Evolutionary conservation across 64 coral and sea anemone genomes (phyloP).

Genomic region (Catalaphyllia jardinei): DNA sequence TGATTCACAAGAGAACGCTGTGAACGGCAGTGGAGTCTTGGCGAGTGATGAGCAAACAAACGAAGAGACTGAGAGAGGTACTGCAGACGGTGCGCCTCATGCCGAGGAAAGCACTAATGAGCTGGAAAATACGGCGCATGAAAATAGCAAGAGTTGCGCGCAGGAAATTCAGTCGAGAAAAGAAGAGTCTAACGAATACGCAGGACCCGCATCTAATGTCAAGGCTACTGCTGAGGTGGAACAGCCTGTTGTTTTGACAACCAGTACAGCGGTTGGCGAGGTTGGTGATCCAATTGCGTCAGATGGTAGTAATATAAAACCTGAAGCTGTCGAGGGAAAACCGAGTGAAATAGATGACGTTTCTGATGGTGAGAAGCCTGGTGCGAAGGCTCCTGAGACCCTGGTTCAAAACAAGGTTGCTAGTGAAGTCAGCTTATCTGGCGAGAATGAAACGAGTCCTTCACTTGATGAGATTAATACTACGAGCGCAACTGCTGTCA

Average conservation of each 20-base stretch:
- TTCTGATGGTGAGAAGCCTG: neutral
- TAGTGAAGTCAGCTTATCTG: neutral
- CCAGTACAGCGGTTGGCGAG: neutral
- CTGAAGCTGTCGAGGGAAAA: neutral
- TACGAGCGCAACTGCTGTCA: neutral
- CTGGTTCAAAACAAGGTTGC: neutral
- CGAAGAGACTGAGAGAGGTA: neutral
- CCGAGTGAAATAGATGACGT: neutral
- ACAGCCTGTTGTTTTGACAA: neutral
- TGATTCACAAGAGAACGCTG: neutral
- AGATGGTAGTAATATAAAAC: neutral
- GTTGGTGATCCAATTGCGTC: neutral
- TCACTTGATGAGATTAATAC: neutral
- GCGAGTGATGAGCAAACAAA: neutral
- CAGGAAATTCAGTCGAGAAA: neutral
- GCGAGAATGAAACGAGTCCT: neutral
- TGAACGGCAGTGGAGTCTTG: neutral
- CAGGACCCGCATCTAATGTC: neutral
- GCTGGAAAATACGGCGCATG: neutral
- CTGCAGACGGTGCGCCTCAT: neutral
- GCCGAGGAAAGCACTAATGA: neutral
- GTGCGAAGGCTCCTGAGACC: neutral
- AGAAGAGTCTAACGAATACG: neutral
- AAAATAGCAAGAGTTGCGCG: neutral
- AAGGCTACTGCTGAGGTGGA: neutral